phyloP scores from a whole-genome alignment of 2,113 vertebrate genomes.

The Synchiropus splendidus region DNA sequence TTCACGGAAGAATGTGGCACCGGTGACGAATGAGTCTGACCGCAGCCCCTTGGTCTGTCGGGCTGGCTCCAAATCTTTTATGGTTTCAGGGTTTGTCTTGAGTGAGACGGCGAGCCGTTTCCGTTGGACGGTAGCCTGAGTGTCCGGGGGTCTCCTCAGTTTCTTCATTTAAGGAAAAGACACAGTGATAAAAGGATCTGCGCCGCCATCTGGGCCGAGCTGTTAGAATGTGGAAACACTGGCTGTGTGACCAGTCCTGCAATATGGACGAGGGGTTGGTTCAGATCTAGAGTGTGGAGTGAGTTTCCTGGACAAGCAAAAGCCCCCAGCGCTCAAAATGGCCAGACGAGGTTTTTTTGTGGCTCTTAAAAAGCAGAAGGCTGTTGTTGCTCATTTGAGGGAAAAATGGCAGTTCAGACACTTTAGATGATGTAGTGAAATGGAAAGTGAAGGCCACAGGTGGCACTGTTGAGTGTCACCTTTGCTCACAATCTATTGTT shows the following conservation, averaged over 20 bases:
- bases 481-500: too few relatives aligned
- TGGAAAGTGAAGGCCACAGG: too few relatives aligned
- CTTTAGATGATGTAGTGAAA: too few relatives aligned
- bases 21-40: constrained; percentile 53
- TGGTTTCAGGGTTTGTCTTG: constrained; percentile 31
- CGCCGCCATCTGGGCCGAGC: too few relatives aligned
- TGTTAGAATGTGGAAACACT: constrained; percentile 46
- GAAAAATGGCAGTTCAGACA: too few relatives aligned
- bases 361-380: too few relatives aligned
- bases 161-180: constrained; percentile 10
- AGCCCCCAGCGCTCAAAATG: too few relatives aligned
- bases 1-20: constrained; percentile 37
- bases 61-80: constrained; percentile 40
- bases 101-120: constrained; percentile 19
- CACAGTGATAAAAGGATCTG: constrained; percentile 18
- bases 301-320: too few relatives aligned
- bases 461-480: too few relatives aligned
- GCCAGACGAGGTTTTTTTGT: too few relatives aligned
- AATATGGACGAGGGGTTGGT: constrained; percentile 42
- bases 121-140: constrained; percentile 11
- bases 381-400: too few relatives aligned
- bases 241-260: constrained; percentile 32
- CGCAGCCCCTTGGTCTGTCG: constrained; percentile 29
- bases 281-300: too few relatives aligned
- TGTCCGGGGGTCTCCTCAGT: constrained; percentile 11